These are phyloP conservation scores for Atta colombica DNA, from an alignment of 1,140 invertebrate genomes.

Conservation along the genomic window DNA sequence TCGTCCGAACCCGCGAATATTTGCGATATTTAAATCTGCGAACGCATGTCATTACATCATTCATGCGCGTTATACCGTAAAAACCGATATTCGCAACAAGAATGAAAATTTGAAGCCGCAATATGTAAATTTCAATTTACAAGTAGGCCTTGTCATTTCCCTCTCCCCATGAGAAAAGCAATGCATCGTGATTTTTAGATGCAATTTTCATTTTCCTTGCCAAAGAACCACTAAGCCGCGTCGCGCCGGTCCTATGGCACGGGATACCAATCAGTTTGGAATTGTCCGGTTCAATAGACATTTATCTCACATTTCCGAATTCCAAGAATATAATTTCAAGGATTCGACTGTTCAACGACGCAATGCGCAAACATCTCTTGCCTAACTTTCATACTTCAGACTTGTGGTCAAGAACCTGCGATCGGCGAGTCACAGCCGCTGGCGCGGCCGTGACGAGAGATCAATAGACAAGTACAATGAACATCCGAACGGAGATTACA, in stretches of 20 bases:
- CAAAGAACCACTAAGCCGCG: not conserved
- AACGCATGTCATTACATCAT: slow-evolving; percentile 37
- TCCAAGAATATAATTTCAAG: slow-evolving; percentile 10
- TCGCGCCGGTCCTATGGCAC: not conserved
- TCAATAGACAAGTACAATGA: slow-evolving; percentile 54
- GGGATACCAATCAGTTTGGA: slow-evolving; percentile 32
- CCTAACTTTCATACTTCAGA: slow-evolving; percentile 33
- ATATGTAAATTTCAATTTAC: slow-evolving; percentile 35
- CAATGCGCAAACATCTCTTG: not conserved
- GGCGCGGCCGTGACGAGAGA: slow-evolving; percentile 40
- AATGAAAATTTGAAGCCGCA: slow-evolving; percentile 29
- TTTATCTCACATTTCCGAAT: not conserved
- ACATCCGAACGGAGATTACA: slow-evolving; percentile 47
- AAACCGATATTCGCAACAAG: slow-evolving; percentile 22
- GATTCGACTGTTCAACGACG: not conserved
- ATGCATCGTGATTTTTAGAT: not conserved
- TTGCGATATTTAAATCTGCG: slow-evolving; percentile 58
- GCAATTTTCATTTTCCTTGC: slow-evolving; percentile 3
- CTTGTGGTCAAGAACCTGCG: slow-evolving; percentile 7
- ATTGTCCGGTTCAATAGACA: slow-evolving; percentile 16
- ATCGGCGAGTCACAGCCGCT: not conserved
- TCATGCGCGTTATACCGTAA: not conserved
- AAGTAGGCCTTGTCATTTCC: not conserved
- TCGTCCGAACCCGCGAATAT: slow-evolving; percentile 28
- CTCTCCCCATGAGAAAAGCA: not conserved